These are phyloP conservation scores for Cyclargus thomasi DNA, from an alignment of 1,140 invertebrate species.

Conservation along the genomic window DNA sequence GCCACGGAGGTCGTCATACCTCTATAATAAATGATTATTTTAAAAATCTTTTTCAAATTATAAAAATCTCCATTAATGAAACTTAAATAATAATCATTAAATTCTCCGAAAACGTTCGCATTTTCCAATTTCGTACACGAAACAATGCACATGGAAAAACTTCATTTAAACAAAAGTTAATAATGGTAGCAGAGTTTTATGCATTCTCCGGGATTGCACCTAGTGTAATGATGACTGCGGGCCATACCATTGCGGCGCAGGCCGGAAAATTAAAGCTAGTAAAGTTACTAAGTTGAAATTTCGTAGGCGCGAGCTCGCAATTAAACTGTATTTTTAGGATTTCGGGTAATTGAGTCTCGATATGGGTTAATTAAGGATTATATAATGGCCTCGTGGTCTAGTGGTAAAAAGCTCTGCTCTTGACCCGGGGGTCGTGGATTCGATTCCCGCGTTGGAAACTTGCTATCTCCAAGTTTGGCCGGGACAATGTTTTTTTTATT, in stretches of 20 bases:
- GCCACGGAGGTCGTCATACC: no score
- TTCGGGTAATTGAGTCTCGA: not conserved
- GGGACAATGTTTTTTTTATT: no score
- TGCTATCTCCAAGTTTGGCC: no score
- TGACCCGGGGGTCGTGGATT: no score
- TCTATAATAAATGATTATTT: no score
- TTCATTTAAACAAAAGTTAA: slow-evolving; percentile 1
- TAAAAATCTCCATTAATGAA: no score
- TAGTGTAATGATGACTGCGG: not conserved
- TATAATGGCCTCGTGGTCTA: no score
- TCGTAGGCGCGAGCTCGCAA: not conserved
- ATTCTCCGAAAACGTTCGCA: not conserved
- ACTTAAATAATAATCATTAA: no score
- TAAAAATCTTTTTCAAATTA: no score
- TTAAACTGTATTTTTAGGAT: not conserved
- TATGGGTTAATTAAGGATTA: no score
- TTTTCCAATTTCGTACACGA: not conserved
- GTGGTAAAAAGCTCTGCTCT: no score
- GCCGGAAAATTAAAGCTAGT: not conserved
- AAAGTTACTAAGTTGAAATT: not conserved
- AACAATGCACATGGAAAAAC: not conserved
- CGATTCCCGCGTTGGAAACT: no score
- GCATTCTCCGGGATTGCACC: not conserved
- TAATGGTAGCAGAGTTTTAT: not conserved
- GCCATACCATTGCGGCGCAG: not conserved